Evolutionary conservation across 2,797 vertebrate genomes (phyloP).

Genomic region (Cyprinodon diabolis): DNA sequence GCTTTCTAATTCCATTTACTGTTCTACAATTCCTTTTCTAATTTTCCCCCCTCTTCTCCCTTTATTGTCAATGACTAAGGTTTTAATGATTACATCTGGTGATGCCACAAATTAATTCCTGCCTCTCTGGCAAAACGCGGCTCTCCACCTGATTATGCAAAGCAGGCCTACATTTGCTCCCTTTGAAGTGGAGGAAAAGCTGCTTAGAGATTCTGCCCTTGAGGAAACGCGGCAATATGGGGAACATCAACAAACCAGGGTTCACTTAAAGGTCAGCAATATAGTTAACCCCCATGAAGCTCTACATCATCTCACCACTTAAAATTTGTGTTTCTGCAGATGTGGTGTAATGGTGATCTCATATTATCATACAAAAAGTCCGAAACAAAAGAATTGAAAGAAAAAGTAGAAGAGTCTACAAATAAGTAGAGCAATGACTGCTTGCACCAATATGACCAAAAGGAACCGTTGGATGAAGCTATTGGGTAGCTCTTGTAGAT

Average conservation of each 20-base stretch:
- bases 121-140: constrained; percentile 82
- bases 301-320: constrained; percentile 46
- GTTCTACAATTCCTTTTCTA: constrained; percentile 51
- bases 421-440: constrained; percentile 55
- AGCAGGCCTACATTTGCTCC: constrained; percentile 83
- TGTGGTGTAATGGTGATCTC: constrained; percentile 25
- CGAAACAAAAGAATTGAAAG: constrained; percentile 22
- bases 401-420: constrained; percentile 65
- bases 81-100: constrained; percentile 82
- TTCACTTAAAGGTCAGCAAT: constrained; percentile 80
- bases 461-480: constrained; percentile 19
- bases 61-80: constrained; percentile 71
- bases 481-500: constrained; percentile 21
- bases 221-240: constrained; percentile 76
- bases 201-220: constrained; percentile 78
- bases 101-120: constrained; percentile 79
- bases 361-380: constrained; percentile 13
- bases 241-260: constrained; percentile 74
- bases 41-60: constrained; percentile 59
- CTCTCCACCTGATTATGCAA: constrained; percentile 86
- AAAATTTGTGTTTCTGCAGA: constrained; percentile 32
- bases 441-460: constrained; percentile 36
- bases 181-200: constrained; percentile 83
- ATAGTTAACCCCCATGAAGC: constrained; percentile 62
- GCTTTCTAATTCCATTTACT: constrained; percentile 38